These are phyloP conservation scores for Harpagus bidentatus DNA, from an alignment of 2,113 vertebrate species.

Conservation along the genomic window DNA sequence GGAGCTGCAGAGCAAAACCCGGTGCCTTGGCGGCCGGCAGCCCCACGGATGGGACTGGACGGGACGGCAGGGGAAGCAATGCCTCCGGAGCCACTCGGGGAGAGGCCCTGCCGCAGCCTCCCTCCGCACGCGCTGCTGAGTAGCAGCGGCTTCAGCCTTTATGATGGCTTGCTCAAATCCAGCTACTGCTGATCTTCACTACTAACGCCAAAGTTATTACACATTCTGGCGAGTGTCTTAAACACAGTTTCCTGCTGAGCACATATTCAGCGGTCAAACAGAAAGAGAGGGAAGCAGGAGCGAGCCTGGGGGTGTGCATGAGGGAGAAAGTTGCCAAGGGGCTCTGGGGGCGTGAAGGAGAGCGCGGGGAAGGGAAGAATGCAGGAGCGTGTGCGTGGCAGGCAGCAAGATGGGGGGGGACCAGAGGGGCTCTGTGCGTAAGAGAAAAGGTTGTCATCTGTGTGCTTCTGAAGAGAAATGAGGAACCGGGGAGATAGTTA, in stretches of 20 bases:
- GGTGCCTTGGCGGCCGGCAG: not conserved
- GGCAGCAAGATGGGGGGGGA: not conserved
- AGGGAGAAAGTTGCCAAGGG: not conserved
- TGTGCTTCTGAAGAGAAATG: not conserved
- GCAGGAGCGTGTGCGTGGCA: not conserved
- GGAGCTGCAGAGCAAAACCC: not conserved
- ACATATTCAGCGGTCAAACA: conserved; percentile 4
- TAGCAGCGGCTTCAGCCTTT: conserved; percentile 59
- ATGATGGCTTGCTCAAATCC: conserved; percentile 12
- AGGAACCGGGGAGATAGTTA: not conserved
- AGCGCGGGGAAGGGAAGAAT: accelerated
- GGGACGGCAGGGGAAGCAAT: not conserved
- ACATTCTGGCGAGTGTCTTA: conserved; percentile 31
- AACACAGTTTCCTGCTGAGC: conserved; percentile 38
- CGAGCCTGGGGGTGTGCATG: accelerated
- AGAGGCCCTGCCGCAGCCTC: not conserved
- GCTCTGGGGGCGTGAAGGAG: not conserved
- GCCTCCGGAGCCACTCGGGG: not conserved
- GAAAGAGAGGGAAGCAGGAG: not conserved
- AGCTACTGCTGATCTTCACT: conserved; percentile 43
- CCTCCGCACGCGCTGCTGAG: not conserved
- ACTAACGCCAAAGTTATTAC: conserved; percentile 48
- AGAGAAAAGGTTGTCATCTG: not conserved
- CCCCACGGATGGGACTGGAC: accelerated
- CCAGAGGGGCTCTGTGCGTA: accelerated